Conservation (phyloP, 2,113 vertebrate species). For the Anhinga anhinga region DNA sequence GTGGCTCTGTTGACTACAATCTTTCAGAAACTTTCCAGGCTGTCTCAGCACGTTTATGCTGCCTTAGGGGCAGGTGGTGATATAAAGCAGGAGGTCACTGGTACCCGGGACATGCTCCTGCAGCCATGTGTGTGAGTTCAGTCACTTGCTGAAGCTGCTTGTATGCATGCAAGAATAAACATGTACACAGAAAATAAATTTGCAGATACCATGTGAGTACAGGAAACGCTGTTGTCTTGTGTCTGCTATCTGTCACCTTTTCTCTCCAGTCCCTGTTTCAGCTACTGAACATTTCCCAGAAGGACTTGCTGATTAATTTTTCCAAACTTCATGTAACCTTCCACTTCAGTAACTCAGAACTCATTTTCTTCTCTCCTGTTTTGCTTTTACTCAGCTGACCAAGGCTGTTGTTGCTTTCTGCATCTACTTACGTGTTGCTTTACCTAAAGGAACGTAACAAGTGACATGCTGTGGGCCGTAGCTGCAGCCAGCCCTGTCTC, state of each 20-base stretch:
- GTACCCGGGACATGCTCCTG: rapidly evolving
- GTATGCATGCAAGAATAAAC: neutral
- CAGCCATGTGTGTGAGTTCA: rapidly evolving
- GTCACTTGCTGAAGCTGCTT: neutral
- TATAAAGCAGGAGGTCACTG: neutral
- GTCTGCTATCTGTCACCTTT: neutral
- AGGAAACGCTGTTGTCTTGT: neutral
- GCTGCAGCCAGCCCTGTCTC: neutral
- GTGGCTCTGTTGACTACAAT: neutral
- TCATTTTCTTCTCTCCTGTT: neutral
- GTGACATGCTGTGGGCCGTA: rapidly evolving
- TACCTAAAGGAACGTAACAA: neutral
- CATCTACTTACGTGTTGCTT: neutral
- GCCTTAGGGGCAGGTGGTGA: too few species aligned
- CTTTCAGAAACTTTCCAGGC: neutral
- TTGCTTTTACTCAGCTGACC: neutral
- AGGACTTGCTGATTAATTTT: neutral
- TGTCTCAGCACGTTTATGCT: neutral
- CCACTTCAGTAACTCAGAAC: neutral
- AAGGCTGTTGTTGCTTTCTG: neutral
- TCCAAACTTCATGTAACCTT: neutral
- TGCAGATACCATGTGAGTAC: neutral
- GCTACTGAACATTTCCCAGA: neutral
- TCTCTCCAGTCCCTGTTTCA: neutral
- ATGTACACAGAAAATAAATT: neutral